Conservation (phyloP, 1,140 invertebrate species). For the Globodera rostochiensis region DNA sequence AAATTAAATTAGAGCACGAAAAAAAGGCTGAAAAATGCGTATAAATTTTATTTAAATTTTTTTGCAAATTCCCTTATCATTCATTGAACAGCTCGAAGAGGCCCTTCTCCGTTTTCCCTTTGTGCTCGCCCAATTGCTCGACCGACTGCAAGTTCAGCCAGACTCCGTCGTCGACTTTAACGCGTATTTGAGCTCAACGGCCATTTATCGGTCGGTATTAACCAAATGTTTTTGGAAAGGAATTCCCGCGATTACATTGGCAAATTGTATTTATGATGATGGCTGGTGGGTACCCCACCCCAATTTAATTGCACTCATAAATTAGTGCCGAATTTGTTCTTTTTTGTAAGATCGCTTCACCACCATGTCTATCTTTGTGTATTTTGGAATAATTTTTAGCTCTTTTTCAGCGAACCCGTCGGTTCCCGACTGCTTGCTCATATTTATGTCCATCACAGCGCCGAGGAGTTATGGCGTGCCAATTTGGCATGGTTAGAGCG, state of each 20-base stretch:
- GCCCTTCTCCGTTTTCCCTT: conserved; percentile 47
- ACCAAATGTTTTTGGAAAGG: conserved; percentile 23
- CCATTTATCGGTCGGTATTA: conserved; percentile 30
- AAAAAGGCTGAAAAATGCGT: conserved; percentile 29
- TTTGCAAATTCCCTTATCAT: background rate
- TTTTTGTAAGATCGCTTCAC: no score
- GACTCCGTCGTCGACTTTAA: conserved; percentile 33
- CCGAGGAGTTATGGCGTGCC: conserved; percentile 39
- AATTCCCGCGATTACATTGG: background rate
- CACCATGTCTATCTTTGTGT: no score
- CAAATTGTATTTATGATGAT: no score
- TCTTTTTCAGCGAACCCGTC: conserved; percentile 43
- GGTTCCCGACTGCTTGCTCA: conserved; percentile 35
- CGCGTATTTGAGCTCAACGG: conserved; percentile 28
- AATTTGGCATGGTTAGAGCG: conserved; percentile 39
- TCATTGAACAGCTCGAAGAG: conserved; percentile 28
- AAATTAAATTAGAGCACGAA: conserved; percentile 11
- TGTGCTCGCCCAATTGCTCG: conserved; percentile 42
- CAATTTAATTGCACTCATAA: no score
- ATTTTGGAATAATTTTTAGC: no score
- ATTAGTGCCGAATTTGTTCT: no score
- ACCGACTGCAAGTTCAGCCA: conserved; percentile 31
- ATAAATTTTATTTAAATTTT: background rate
- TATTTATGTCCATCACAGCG: conserved; percentile 45
- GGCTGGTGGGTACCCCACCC: no score